Percentiles rank a stretch among this genome's conserved stretches.
These are phyloP conservation scores for Propithecus deckenii DNA, from an alignment of 2,797 vertebrate genomes.

Conservation along the genomic window DNA sequence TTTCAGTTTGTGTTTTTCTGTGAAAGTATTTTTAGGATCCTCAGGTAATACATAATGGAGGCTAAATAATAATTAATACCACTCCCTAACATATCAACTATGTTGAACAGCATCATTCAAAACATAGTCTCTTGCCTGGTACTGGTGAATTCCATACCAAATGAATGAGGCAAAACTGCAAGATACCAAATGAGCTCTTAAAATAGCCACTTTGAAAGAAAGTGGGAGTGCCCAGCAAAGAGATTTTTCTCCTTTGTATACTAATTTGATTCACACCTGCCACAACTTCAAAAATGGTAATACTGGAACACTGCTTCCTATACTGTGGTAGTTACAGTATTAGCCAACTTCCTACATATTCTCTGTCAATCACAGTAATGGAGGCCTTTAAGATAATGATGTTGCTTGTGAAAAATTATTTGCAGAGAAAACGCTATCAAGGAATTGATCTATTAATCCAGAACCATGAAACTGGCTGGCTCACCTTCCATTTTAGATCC, in stretches of 20 bases:
- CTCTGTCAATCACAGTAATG: conserved; percentile 50
- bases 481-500: conserved; percentile 1
- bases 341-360: background rate
- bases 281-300: background rate
- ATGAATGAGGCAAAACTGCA: background rate
- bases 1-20: background rate
- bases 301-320: background rate
- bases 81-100: background rate
- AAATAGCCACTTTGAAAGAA: background rate
- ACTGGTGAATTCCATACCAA: background rate
- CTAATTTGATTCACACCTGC: conserved; percentile 43
- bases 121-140: background rate
- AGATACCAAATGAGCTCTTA: background rate
- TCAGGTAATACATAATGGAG: background rate
- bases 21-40: background rate
- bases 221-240: background rate
- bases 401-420: conserved; percentile 35
- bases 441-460: conserved; percentile 9
- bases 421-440: background rate
- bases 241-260: background rate
- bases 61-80: background rate
- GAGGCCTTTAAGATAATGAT: background rate
- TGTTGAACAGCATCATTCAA: background rate
- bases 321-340: background rate
- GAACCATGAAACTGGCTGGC: background rate